These are phyloP conservation scores for Forbesichthys agassizii DNA, from an alignment of 2,113 vertebrate genomes.

Conservation along the genomic window DNA sequence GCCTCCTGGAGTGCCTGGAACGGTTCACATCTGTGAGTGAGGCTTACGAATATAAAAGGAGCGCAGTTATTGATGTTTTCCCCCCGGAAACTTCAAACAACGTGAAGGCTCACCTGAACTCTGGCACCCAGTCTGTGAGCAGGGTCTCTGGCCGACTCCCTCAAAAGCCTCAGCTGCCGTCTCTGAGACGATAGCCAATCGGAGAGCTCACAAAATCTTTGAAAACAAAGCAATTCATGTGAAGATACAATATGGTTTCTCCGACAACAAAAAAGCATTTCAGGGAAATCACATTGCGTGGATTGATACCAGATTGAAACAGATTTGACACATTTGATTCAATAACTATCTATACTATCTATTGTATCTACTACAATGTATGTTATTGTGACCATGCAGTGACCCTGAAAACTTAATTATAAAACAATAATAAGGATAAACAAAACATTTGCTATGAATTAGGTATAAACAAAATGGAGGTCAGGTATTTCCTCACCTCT, in stretches of 20 bases:
- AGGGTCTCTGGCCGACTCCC: conserved; percentile 60
- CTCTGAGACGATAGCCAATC: conserved; percentile 85
- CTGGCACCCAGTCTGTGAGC: conserved; percentile 62
- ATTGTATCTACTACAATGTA: background rate
- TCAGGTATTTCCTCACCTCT: conserved; percentile 74
- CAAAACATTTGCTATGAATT: background rate
- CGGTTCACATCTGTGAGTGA: background rate
- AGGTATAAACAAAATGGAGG: background rate
- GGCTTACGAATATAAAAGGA: background rate
- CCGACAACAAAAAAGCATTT: background rate
- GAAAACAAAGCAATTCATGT: conserved; percentile 37
- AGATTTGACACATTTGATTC: background rate
- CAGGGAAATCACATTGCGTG: background rate
- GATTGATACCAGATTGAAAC: background rate
- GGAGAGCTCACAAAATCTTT: conserved; percentile 85
- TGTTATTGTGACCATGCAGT: background rate
- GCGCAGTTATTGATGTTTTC: background rate
- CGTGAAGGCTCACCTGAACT: conserved; percentile 75
- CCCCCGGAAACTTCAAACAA: background rate
- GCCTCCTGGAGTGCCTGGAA: conserved; percentile 79
- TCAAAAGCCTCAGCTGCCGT: conserved; percentile 76
- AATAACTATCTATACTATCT: background rate
- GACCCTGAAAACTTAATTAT: background rate
- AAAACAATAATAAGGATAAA: no score
- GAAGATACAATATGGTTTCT: background rate